A percentile compares a stretch with the other conserved stretches of the same genome.
These are phyloP conservation scores for Coreius guichenoti DNA, from an alignment of 2,797 vertebrate species.

Conservation along the genomic window DNA sequence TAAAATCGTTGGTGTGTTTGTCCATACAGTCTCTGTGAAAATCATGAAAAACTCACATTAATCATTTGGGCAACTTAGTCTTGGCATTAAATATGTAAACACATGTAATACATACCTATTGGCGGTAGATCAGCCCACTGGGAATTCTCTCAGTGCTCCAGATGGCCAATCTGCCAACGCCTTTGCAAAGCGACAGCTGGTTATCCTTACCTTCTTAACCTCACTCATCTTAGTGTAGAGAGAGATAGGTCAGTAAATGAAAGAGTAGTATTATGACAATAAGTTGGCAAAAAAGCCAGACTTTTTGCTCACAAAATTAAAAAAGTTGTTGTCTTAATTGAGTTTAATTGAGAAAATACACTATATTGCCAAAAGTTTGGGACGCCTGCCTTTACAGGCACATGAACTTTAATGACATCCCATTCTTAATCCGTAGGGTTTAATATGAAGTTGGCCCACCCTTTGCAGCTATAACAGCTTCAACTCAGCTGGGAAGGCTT, in stretches of 20 bases:
- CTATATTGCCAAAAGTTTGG: no score
- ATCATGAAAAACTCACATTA: background rate
- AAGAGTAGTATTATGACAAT: background rate
- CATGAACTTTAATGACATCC: no score
- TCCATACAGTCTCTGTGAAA: background rate
- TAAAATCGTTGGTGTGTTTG: background rate
- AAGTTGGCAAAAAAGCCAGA: background rate
- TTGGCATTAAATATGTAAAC: background rate
- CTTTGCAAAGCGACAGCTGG: background rate
- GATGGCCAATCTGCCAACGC: background rate
- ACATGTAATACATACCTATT: background rate
- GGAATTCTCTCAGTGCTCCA: background rate
- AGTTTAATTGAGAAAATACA: background rate
- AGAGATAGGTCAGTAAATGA: background rate
- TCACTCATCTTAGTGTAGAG: background rate
- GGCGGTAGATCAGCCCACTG: background rate
- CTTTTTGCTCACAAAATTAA: background rate
- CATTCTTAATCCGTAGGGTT: no score
- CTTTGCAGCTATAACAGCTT: no score
- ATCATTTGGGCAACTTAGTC: background rate
- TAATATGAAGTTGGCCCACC: no score
- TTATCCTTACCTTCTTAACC: slow-evolving; percentile 22
- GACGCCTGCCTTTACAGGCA: no score
- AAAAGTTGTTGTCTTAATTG: background rate
- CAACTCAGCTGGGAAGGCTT: no score